These are phyloP conservation scores for Eilema griseolum DNA, from an alignment of 2,888 invertebrate genomes.

Conservation along the genomic window DNA sequence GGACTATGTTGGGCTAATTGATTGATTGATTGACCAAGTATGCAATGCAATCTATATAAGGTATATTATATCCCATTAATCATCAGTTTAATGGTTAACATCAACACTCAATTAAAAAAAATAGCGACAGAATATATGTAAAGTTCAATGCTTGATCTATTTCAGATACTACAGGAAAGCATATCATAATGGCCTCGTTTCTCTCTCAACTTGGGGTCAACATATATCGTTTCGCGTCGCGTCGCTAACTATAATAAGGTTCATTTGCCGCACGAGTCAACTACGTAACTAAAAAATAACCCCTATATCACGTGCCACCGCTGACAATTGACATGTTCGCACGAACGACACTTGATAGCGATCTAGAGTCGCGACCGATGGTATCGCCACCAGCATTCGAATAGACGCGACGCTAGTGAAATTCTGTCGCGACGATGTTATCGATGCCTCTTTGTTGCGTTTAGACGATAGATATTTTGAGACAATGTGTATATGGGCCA, in stretches of 20 bases:
- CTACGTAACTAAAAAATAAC: conserved; percentile 19
- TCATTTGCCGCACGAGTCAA: conserved; percentile 14
- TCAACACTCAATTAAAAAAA: too few species aligned
- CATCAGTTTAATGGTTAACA: too few species aligned
- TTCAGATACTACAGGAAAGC: not conserved
- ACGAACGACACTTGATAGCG: conserved; percentile 60
- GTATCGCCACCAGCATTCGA: conserved; percentile 53
- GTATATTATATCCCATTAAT: too few species aligned
- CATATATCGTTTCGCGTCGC: too few species aligned
- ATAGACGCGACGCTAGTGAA: conserved; percentile 55
- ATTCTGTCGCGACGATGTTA: conserved; percentile 50
- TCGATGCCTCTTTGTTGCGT: conserved; percentile 47
- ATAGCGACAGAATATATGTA: too few species aligned
- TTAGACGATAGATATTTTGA: conserved; percentile 51
- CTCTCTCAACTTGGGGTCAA: too few species aligned
- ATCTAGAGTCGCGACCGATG: conserved; percentile 63
- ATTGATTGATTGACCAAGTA: too few species aligned
- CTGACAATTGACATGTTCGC: conserved; percentile 59
- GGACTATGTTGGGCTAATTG: too few species aligned
- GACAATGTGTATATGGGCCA: not conserved
- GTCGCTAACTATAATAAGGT: too few species aligned
- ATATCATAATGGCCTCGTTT: too few species aligned
- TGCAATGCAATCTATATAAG: too few species aligned
- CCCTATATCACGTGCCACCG: conserved; percentile 38
- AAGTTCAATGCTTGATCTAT: too few species aligned